phyloP scores from a whole-genome alignment of 2,888 invertebrate species.

The Dexiosoma caninum region DNA sequence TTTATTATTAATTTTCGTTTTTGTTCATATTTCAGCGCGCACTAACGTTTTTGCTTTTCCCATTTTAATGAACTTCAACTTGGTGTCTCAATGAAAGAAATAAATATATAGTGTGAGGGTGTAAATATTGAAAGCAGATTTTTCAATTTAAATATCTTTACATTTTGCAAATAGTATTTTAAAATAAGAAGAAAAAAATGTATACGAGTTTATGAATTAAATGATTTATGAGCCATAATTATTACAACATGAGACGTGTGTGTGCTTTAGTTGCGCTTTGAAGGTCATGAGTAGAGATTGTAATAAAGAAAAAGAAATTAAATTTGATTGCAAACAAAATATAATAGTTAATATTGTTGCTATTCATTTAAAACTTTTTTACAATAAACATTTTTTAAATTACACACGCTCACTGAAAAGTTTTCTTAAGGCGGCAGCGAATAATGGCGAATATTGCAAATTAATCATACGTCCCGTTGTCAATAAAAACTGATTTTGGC shows the following conservation, averaged over 20 bases:
- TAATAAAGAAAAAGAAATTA: neutral
- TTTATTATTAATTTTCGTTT: neutral
- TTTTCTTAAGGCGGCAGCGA: too few species aligned
- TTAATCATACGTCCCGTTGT: slow-evolving; percentile 6
- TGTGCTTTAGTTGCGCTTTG: neutral
- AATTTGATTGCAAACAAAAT: neutral
- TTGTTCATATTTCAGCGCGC: neutral
- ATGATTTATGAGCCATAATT: slow-evolving; percentile 20
- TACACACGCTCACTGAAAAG: too few species aligned
- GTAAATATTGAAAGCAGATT: slow-evolving; percentile 17
- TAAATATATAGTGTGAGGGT: slow-evolving; percentile 32
- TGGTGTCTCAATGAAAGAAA: slow-evolving; percentile 11
- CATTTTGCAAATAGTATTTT: neutral
- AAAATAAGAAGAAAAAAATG: neutral
- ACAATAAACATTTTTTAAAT: too few species aligned
- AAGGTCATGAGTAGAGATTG: neutral
- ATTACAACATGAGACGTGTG: neutral
- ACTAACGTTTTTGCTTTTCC: slow-evolving; percentile 16
- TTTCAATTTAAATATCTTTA: neutral
- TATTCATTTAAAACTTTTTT: too few species aligned
- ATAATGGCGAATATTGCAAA: neutral
- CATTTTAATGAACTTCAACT: slow-evolving; percentile 55
- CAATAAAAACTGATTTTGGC: too few species aligned
- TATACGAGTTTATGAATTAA: slow-evolving; percentile 10
- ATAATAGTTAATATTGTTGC: neutral